phyloP scores from a whole-genome alignment of 2,113 vertebrate species.

The Ciconia boyciana region DNA sequence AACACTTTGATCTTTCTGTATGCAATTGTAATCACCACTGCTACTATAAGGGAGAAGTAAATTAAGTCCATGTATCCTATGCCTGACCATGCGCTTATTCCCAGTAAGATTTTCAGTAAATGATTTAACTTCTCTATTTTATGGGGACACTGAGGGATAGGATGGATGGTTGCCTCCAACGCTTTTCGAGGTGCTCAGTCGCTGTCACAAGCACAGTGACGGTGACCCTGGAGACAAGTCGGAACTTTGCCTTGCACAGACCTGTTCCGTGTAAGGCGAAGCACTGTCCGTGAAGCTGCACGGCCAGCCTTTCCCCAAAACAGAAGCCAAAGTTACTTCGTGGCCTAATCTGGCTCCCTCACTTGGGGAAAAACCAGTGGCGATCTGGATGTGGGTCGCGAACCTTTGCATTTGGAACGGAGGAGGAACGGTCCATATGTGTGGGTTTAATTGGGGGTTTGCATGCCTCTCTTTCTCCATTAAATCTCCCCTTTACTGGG shows the following conservation, averaged over 20 bases:
- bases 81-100: not conserved
- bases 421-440: not conserved
- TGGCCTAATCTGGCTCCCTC: not conserved
- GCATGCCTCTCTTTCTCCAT: not conserved
- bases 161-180: not conserved
- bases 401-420: not conserved
- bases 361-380: not conserved
- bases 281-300: rapidly evolving
- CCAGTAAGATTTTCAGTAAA: not conserved
- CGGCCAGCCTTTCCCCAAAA: not conserved
- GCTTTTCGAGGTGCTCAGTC: not conserved
- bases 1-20: not conserved
- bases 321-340: not conserved
- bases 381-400: rapidly evolving
- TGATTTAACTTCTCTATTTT: not conserved
- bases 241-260: not conserved
- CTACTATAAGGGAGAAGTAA: not conserved
- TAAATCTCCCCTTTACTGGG: not conserved
- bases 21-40: not conserved
- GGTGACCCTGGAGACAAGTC: not conserved
- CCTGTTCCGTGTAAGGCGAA: not conserved
- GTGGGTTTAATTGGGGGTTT: not conserved
- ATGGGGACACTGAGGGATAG: not conserved
- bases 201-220: not conserved
- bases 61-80: not conserved